These are phyloP conservation scores for Otocyon megalotis DNA, from an alignment of 2,113 vertebrate species.

Conservation along the genomic window DNA sequence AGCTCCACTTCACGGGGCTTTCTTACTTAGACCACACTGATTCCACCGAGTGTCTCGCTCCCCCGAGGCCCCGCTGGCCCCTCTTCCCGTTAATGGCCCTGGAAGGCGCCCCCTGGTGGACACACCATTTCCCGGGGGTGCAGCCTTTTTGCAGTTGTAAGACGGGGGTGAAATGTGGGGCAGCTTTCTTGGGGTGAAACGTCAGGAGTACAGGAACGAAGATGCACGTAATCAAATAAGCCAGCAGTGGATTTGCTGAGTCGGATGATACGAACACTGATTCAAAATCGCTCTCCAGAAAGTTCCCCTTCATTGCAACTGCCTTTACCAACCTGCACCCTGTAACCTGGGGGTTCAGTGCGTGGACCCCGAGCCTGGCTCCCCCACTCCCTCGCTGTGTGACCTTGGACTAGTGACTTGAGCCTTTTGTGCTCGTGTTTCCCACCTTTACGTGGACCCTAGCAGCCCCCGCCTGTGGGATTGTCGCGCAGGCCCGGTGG, in stretches of 20 bases:
- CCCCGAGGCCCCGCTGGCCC: accelerated
- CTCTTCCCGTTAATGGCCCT: accelerated
- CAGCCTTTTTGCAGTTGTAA: neutral
- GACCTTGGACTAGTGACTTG: neutral
- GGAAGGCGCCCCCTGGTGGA: neutral
- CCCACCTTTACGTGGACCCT: neutral
- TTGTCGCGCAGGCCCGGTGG: accelerated
- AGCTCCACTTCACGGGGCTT: accelerated
- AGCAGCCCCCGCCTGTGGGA: accelerated
- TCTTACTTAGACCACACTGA: accelerated
- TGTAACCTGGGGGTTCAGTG: too few species aligned
- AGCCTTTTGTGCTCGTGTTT: neutral
- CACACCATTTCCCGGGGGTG: accelerated
- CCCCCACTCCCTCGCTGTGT: neutral
- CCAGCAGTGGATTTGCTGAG: neutral
- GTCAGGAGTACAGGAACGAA: neutral
- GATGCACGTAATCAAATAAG: accelerated
- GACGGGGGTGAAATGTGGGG: accelerated
- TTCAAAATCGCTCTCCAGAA: neutral
- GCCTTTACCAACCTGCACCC: neutral
- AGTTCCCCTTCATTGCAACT: accelerated
- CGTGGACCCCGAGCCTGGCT: neutral
- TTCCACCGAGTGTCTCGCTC: too few species aligned
- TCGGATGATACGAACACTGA: accelerated
- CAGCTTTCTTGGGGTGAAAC: accelerated